Evolutionary conservation across 2,113 vertebrate species (phyloP), one percentile per base, ranked within the genome.

Genomic region (Oreochromis niloticus): DNA sequence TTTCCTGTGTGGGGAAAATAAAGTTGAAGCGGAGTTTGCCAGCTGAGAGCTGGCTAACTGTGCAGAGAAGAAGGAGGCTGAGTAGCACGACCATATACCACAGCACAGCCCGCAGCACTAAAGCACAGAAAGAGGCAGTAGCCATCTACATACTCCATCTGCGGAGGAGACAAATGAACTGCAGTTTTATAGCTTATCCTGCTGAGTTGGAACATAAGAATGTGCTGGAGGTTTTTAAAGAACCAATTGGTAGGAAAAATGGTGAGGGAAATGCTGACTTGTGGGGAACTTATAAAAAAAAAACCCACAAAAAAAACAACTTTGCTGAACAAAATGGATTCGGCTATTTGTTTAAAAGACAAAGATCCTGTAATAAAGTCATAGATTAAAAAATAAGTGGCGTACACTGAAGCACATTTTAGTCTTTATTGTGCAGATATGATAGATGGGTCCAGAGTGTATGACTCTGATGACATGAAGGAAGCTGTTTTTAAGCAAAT

Each of bases 171-270:
- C 82, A 91, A 90, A 95, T 93, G 87, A 93, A 95, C 54, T 93
- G 93, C 90, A 66, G 88, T 90, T 94, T 95, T 94, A 95, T 93
- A 52, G 91, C 89, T 87, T 87, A 87, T 87, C 94, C 94, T 78
- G 88, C 93, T 90, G 92, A 87, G 94, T 86, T 85, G 61, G 88
- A 93, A 92, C 91, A 87, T 83, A 81, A 85, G 78, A 91, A 91
- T 89, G 91, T 85, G 85, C 85, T 88, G 75, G 87, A 91, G 89
- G 85, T 89, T 93, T 93, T 92, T 81, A 85, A 57, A 90, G 81
- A 93, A 86, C 88, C 87, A 87, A 81, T 89, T 90, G 85, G 86
- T 81, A 84, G 92, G 86, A 93, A 94, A 91, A 88, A 94, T 89
- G 81, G 86, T 13, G 80, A 90, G 22, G 13, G 82, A 94, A 94